phyloP scores from a whole-genome alignment of 2,888 invertebrate species.

The Dilophus febrilis region DNA sequence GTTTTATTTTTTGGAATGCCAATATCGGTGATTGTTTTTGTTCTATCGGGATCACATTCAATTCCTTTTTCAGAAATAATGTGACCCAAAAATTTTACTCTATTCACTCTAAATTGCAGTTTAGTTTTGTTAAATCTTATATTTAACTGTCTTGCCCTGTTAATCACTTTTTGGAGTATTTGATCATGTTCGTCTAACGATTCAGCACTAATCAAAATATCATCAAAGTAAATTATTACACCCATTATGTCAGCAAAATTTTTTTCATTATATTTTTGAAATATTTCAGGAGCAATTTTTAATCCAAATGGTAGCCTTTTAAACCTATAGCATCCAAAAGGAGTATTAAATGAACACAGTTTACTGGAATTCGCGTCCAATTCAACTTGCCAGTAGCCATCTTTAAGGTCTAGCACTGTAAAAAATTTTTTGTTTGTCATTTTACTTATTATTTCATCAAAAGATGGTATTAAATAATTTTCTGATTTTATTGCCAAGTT shows the following conservation, averaged over 20 bases:
- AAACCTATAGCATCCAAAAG: too few species aligned
- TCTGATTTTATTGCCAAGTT: too few species aligned
- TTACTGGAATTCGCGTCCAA: too few species aligned
- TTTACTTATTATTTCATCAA: too few species aligned
- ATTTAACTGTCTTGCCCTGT: constrained; percentile 13
- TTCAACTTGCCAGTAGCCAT: too few species aligned
- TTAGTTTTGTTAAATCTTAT: constrained; percentile 19
- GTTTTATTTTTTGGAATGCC: constrained; percentile 13
- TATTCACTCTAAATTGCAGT: constrained; percentile 13
- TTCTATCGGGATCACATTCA: constrained; percentile 11
- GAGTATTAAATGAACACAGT: too few species aligned
- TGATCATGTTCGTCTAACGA: constrained; percentile 12
- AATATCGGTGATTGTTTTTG: constrained; percentile 3
- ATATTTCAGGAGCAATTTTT: too few species aligned
- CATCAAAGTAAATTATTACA: constrained; percentile 19
- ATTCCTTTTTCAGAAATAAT: constrained; percentile 8
- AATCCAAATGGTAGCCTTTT: too few species aligned
- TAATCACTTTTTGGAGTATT: constrained; percentile 13
- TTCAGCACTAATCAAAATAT: constrained; percentile 12
- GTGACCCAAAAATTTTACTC: constrained; percentile 17
- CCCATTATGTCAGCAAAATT: constrained; percentile 11
- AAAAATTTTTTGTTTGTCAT: too few species aligned
- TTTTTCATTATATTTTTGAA: constrained; percentile 9
- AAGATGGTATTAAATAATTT: too few species aligned
- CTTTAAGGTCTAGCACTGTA: too few species aligned